These are phyloP conservation scores for Dicyema japonicum DNA, from an alignment of 1,140 invertebrate genomes.

Conservation along the genomic window DNA sequence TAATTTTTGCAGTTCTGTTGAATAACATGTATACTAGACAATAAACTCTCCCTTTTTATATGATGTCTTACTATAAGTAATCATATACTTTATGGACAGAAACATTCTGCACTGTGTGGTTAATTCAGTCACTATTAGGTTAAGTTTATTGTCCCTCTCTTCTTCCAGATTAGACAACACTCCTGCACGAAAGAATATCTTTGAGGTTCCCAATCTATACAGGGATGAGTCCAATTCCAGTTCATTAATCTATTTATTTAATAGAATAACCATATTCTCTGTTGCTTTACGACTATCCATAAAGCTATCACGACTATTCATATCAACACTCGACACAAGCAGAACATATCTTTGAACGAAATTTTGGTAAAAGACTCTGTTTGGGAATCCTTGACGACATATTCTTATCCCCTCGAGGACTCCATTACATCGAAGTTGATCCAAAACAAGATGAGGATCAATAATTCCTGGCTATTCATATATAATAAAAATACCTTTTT, in stretches of 20 bases:
- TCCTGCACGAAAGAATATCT: slow-evolving; percentile 90
- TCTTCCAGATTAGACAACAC: slow-evolving; percentile 90
- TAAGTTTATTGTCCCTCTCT: slow-evolving; percentile 87
- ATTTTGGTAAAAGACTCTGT: slow-evolving; percentile 96
- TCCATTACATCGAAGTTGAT: slow-evolving; percentile 99
- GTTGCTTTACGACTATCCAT: slow-evolving; percentile 99
- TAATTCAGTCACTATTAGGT: slow-evolving; percentile 71
- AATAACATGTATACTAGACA: too few relatives aligned
- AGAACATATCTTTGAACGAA: slow-evolving; percentile 99
- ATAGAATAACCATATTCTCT: slow-evolving; percentile 95
- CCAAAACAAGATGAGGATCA: slow-evolving; percentile 72
- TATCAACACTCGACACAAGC: too few relatives aligned
- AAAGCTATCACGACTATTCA: too few relatives aligned
- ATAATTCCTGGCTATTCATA: slow-evolving; percentile 38
- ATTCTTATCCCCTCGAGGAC: slow-evolving; percentile 99
- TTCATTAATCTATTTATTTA: too few relatives aligned
- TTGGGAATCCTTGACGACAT: slow-evolving; percentile 99
- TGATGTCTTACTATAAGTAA: too few relatives aligned
- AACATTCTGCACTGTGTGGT: slow-evolving; percentile 86
- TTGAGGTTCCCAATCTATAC: slow-evolving; percentile 79
- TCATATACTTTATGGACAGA: slow-evolving; percentile 40
- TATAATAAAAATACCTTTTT: slow-evolving; percentile 32
- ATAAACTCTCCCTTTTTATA: too few relatives aligned
- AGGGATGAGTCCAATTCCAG: slow-evolving; percentile 75
- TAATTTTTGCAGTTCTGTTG: too few relatives aligned